A percentile compares a stretch with the other conserved stretches of the same genome.
Conservation (phyloP, 2,888 invertebrate genomes). For the Pyralis farinalis region DNA sequence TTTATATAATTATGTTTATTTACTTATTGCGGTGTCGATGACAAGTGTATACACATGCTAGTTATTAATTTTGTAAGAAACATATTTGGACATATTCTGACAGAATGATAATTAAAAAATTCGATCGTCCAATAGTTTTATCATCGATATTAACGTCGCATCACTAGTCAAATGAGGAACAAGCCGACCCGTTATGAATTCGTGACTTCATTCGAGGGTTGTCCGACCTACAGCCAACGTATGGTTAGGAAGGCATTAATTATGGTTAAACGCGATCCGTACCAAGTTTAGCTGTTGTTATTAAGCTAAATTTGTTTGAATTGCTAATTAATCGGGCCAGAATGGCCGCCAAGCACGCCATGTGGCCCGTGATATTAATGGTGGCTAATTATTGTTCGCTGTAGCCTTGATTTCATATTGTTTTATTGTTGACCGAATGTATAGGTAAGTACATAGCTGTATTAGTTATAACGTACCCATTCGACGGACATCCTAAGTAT, state of each 20-base stretch:
- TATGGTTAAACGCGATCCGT: slow-evolving; percentile 50
- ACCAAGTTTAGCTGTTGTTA: slow-evolving; percentile 56
- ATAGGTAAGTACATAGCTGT: neutral
- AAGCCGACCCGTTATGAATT: slow-evolving; percentile 12
- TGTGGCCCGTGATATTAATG: slow-evolving; percentile 23
- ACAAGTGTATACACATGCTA: too few relatives aligned
- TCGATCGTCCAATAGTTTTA: too few relatives aligned
- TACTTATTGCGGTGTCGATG: too few relatives aligned
- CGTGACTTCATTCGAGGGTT: slow-evolving; percentile 13
- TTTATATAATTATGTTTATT: too few relatives aligned
- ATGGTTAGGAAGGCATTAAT: slow-evolving; percentile 47
- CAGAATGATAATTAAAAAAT: too few relatives aligned
- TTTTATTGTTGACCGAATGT: slow-evolving; percentile 22
- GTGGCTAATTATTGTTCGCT: slow-evolving; percentile 18
- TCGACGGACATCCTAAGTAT: too few relatives aligned
- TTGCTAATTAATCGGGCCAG: slow-evolving; percentile 57
- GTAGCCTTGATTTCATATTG: slow-evolving; percentile 27
- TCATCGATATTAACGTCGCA: slow-evolving; percentile 1
- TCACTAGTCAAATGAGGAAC: slow-evolving; percentile 12
- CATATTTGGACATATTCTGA: too few relatives aligned
- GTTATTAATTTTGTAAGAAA: too few relatives aligned
- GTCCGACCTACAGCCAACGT: slow-evolving; percentile 16
- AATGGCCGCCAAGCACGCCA: slow-evolving; percentile 59
- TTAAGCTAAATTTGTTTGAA: slow-evolving; percentile 75
- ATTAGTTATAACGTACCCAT: too few relatives aligned